These are phyloP conservation scores for Myanophis thanlyinensis DNA, from an alignment of 2,113 vertebrate genomes.

Conservation along the genomic window DNA sequence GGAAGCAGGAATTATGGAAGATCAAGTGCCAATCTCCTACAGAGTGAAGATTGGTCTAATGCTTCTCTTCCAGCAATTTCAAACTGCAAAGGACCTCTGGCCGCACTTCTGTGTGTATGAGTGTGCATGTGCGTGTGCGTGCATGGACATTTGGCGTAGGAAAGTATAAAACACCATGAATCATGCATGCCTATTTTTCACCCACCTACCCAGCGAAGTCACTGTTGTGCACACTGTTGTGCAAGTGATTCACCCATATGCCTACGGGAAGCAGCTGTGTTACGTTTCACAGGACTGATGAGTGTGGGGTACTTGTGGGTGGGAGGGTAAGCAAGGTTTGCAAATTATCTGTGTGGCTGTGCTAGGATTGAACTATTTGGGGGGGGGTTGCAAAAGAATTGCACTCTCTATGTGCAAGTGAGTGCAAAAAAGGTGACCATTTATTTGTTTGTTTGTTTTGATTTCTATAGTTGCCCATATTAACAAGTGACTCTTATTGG, in stretches of 20 bases:
- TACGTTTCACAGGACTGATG: too few species aligned
- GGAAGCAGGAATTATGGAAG: background rate
- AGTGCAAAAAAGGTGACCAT: background rate
- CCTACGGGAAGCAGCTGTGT: background rate
- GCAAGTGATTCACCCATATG: background rate
- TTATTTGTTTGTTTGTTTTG: background rate
- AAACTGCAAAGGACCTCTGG: background rate
- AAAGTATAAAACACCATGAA: background rate
- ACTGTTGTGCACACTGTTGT: background rate
- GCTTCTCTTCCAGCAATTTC: too few species aligned
- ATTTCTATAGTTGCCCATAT: background rate
- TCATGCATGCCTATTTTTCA: background rate
- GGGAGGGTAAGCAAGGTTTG: background rate
- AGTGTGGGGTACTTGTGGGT: background rate
- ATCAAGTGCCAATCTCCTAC: background rate
- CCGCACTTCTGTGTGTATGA: background rate
- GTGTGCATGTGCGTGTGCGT: background rate
- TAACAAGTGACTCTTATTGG: background rate
- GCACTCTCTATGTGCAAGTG: background rate
- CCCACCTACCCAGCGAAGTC: background rate
- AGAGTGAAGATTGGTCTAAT: background rate
- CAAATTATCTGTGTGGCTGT: background rate
- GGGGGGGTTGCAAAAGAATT: background rate
- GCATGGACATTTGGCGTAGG: background rate
- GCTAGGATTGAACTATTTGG: background rate